phyloP scores from a whole-genome alignment of 2,113 vertebrate genomes.

The Gallinago media region DNA sequence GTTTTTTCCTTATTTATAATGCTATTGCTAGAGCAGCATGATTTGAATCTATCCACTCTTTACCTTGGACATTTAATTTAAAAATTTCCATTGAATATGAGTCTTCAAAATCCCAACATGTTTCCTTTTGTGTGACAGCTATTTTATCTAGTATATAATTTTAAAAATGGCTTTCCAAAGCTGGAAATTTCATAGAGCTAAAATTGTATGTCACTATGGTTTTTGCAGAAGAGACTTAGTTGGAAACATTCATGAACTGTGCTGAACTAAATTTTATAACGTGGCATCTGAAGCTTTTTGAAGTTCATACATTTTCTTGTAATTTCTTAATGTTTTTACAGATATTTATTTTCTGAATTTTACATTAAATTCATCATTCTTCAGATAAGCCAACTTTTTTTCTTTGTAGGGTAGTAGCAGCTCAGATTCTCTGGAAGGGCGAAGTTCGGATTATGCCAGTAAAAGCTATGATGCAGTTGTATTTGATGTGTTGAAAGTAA shows the following conservation, averaged over 20 bases:
- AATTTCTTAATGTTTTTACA: not conserved
- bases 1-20: not conserved
- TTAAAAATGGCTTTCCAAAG: not conserved
- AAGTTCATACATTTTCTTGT: not conserved
- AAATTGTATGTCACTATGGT: not conserved
- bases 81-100: not conserved
- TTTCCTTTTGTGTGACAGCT: not conserved
- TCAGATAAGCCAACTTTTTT: not conserved
- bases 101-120: not conserved
- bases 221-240: not conserved
- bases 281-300: not conserved
- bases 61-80: not conserved
- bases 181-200: not conserved
- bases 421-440: slow-evolving; percentile 93
- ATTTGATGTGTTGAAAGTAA: slow-evolving; percentile 96
- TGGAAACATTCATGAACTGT: not conserved
- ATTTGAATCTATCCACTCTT: not conserved
- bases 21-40: not conserved
- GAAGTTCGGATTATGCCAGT: slow-evolving; percentile 88
- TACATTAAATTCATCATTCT: not conserved
- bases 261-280: not conserved
- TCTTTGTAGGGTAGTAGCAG: slow-evolving; percentile 90
- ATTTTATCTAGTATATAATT: not conserved
- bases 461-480: slow-evolving; percentile 97
- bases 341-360: not conserved